Evolutionary conservation across 2,113 vertebrate species (phyloP).

Genomic region (Nothocercus nigrocapillus): DNA sequence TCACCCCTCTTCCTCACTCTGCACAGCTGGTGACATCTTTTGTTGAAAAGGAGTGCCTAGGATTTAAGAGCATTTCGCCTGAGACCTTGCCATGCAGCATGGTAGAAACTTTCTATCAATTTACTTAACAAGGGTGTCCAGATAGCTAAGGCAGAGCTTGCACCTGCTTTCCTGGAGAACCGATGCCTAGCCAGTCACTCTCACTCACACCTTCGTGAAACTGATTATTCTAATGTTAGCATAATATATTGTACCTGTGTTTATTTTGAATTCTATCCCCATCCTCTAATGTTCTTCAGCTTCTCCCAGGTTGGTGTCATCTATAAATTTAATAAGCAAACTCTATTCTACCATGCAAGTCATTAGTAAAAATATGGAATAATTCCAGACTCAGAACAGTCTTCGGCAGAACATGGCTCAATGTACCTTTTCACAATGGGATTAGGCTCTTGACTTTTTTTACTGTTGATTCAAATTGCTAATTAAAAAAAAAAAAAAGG

Average conservation of each 20-base stretch:
- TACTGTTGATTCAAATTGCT: neutral
- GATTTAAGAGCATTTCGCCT: neutral
- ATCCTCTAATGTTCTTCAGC: neutral
- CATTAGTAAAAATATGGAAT: neutral
- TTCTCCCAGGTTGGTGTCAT: neutral
- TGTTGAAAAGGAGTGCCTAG: neutral
- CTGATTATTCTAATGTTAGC: neutral
- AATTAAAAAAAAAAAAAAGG: neutral
- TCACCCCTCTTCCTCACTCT: neutral
- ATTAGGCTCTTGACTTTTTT: neutral
- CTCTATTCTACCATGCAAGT: neutral
- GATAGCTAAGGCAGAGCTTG: neutral
- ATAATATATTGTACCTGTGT: neutral
- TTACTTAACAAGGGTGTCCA: neutral
- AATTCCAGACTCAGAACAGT: neutral
- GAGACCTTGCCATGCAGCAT: neutral
- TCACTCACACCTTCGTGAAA: neutral
- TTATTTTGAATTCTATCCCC: neutral
- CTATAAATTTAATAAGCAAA: slow-evolving; percentile 6
- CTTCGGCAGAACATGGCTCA: neutral
- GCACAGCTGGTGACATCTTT: neutral
- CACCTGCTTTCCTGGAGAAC: neutral
- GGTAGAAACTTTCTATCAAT: neutral
- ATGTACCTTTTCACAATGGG: neutral
- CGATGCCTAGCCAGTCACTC: neutral